These are phyloP conservation scores for cat (Felis catus) DNA, from an alignment of 2,113 vertebrate genomes.

Conservation along the genomic window F.catus_Fca126_mat1.0 CM031414.1:21029501-21030000, in stretches of 20 bases:
- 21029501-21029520: neutral
- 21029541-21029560: neutral
- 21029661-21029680: neutral
- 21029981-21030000: neutral
- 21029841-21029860: neutral
- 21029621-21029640: neutral
- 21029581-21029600: neutral
- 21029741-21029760: neutral
- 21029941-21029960: neutral
- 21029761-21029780: neutral
- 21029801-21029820: neutral
- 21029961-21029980: neutral
- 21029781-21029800: conserved; percentile 8
- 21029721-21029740: neutral
- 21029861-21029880: neutral
- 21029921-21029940: neutral
- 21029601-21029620: neutral
- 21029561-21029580: neutral
- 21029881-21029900: neutral
- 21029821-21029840: neutral
- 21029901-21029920: neutral
- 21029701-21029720: neutral
- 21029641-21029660: neutral
- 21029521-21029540: neutral
- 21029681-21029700: neutral